These are phyloP conservation scores for Triplophysa rosa DNA, from an alignment of 2,113 vertebrate species.

Conservation along the genomic window DNA sequence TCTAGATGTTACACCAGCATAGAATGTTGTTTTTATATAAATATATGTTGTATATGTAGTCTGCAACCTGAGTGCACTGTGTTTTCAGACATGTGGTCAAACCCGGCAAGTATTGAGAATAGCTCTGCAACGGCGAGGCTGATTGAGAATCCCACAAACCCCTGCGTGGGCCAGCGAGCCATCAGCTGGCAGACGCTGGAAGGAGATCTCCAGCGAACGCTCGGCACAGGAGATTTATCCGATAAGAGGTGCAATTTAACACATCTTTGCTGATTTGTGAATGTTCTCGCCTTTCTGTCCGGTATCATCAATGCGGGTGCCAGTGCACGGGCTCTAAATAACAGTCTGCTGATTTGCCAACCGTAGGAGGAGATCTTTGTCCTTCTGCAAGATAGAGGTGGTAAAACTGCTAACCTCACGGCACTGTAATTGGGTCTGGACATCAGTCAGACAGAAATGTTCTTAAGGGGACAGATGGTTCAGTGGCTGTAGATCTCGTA, in stretches of 20 bases:
- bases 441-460: slow-evolving; percentile 36
- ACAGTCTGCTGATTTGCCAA: slow-evolving; percentile 49
- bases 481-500: slow-evolving; percentile 16
- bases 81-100: slow-evolving; percentile 1
- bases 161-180: slow-evolving; percentile 35
- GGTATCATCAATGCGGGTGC: slow-evolving; percentile 63
- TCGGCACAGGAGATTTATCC: slow-evolving; percentile 67
- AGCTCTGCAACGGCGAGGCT: neutral
- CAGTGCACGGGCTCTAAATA: slow-evolving; percentile 59
- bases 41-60: too few species aligned
- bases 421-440: slow-evolving; percentile 42
- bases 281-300: slow-evolving; percentile 66
- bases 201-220: slow-evolving; percentile 18
- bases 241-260: slow-evolving; percentile 64
- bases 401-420: slow-evolving; percentile 32
- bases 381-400: slow-evolving; percentile 44
- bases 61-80: neutral
- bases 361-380: slow-evolving; percentile 31
- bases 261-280: slow-evolving; percentile 65
- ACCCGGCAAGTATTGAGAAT: neutral
- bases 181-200: slow-evolving; percentile 6
- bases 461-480: slow-evolving; percentile 28
- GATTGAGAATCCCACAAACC: slow-evolving; percentile 51
- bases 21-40: too few species aligned
- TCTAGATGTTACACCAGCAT: too few species aligned